Evolutionary conservation across 2,888 invertebrate species (phyloP).

Genomic region (Trachelus tabidus): DNA sequence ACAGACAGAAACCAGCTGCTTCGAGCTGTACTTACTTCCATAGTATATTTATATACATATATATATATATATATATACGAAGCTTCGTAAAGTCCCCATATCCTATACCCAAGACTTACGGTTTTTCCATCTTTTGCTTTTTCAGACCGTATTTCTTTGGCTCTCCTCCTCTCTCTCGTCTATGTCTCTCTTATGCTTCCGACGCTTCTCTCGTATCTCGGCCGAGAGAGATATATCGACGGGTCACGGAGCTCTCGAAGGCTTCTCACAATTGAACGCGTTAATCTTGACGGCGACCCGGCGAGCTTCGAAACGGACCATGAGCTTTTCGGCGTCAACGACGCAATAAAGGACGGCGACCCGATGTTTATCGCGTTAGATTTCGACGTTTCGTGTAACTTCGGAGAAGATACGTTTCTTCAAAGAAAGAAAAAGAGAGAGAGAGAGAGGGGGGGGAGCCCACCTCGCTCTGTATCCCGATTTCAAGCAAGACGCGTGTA

Average conservation of each 20-base stretch:
- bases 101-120: not conserved
- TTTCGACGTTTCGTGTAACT: not conserved
- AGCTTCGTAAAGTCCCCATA: not conserved
- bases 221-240: not conserved
- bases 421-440: not conserved
- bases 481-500: not conserved
- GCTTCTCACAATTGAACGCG: not conserved
- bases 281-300: not conserved
- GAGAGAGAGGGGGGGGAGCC: not conserved
- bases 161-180: not conserved
- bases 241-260: not conserved
- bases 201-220: not conserved
- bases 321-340: no score
- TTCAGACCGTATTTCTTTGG: slow-evolving; percentile 13
- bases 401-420: not conserved
- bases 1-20: not conserved
- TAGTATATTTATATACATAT: not conserved
- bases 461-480: not conserved
- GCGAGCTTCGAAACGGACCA: no score
- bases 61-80: not conserved
- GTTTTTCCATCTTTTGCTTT: not conserved
- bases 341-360: not conserved
- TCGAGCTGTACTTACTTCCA: not conserved
- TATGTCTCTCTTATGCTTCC: not conserved
- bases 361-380: not conserved